Evolutionary conservation across 2,888 invertebrate species (phyloP).

Genomic region (Aethes cnicana): DNA sequence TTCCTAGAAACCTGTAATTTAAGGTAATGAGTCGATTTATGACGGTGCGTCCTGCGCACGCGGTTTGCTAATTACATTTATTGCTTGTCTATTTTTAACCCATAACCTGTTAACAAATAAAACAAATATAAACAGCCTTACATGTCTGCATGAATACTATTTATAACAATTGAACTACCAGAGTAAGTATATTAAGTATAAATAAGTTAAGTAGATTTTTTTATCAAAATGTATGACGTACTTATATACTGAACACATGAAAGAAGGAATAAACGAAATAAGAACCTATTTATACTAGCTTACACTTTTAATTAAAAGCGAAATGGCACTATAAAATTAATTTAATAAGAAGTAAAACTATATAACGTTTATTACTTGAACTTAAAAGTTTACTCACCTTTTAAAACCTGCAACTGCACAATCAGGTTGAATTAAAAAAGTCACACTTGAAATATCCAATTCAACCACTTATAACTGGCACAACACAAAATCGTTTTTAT

Average conservation of each 20-base stretch:
- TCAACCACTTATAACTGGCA: conserved; percentile 30
- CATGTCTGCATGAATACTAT: no score
- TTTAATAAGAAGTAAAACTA: background rate
- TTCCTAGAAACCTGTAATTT: conserved; percentile 51
- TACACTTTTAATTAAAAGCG: no score
- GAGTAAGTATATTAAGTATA: no score
- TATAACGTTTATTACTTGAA: background rate
- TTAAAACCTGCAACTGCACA: background rate
- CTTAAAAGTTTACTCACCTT: conserved; percentile 12
- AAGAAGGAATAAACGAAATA: no score
- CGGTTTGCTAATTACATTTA: conserved; percentile 39
- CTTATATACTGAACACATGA: no score
- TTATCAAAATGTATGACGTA: no score
- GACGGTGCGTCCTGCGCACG: conserved; percentile 38
- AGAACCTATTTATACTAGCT: no score
- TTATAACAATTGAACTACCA: no score
- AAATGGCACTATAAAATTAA: no score
- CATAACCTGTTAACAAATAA: conserved; percentile 30
- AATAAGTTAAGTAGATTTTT: no score
- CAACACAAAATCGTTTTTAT: conserved; percentile 22
- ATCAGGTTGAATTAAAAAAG: conserved; percentile 29
- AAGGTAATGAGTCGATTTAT: conserved; percentile 34
- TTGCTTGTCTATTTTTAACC: conserved; percentile 30
- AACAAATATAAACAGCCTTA: no score
- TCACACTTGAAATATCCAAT: conserved; percentile 32